Percentiles rank a stretch among this genome's conserved stretches.
phyloP scores from a whole-genome alignment of 2,888 invertebrate species.

The Tachina lurida region DNA sequence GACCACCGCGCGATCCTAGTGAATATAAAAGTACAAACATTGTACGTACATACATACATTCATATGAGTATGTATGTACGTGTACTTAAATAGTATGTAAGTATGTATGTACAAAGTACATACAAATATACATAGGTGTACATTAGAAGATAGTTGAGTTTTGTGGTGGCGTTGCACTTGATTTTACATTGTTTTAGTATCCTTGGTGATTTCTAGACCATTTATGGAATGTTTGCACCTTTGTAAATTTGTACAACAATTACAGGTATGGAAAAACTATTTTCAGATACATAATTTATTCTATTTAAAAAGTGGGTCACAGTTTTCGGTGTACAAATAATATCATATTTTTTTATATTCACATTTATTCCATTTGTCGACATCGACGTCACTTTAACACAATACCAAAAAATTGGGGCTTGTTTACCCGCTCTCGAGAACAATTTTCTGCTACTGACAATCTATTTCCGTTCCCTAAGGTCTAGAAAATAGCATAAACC shows the following conservation, averaged over 20 bases:
- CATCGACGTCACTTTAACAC: no score
- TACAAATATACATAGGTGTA: not conserved
- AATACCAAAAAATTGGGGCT: no score
- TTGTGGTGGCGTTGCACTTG: constrained; percentile 46
- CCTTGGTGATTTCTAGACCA: constrained; percentile 70
- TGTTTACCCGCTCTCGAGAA: no score
- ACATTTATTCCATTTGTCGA: no score
- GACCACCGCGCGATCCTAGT: no score
- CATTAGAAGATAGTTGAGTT: constrained; percentile 1
- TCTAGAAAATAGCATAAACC: no score
- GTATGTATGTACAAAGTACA: not conserved
- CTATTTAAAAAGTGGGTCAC: not conserved
- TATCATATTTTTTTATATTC: not conserved
- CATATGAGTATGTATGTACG: not conserved
- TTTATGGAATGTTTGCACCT: constrained; percentile 63
- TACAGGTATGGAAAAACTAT: not conserved
- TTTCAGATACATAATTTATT: no score
- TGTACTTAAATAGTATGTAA: no score
- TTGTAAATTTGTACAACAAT: not conserved
- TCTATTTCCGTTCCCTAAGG: no score
- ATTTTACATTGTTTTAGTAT: constrained; percentile 65
- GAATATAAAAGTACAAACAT: no score
- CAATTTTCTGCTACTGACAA: no score
- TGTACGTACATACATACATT: not conserved
- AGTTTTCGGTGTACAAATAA: not conserved